These are phyloP conservation scores for Dryobates pubescens DNA, from an alignment of 2,797 vertebrate genomes.

Conservation along the genomic window DNA sequence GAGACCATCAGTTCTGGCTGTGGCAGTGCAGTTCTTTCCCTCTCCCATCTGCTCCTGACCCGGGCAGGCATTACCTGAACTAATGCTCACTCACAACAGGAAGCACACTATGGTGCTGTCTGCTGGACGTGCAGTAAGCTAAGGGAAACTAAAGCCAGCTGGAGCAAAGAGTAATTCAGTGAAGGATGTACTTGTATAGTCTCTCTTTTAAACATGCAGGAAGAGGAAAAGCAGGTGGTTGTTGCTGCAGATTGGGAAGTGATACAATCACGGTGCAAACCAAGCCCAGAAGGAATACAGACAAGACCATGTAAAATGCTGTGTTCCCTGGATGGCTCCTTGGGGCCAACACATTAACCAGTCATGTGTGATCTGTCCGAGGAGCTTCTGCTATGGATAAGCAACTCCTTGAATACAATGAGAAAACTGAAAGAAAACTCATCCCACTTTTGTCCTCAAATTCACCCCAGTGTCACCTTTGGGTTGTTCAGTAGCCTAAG, in stretches of 20 bases:
- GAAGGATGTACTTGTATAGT: neutral
- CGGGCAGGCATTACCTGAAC: neutral
- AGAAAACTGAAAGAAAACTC: neutral
- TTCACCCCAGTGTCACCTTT: neutral
- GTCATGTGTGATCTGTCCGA: neutral
- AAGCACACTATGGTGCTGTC: accelerated
- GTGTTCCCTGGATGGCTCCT: neutral
- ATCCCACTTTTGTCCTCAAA: neutral
- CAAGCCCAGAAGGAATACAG: neutral
- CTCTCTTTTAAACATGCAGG: neutral
- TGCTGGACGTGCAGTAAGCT: neutral
- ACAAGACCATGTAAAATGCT: accelerated
- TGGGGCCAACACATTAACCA: accelerated
- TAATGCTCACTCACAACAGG: neutral
- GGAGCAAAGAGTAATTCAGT: neutral
- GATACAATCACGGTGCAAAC: neutral
- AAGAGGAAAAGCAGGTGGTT: neutral
- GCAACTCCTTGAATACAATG: neutral
- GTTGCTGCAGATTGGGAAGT: neutral
- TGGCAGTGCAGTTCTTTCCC: neutral
- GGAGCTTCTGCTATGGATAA: neutral
- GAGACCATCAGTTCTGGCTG: accelerated
- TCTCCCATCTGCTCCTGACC: neutral
- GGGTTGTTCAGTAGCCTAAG: neutral
- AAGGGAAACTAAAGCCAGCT: neutral